Evolutionary conservation across 2,113 vertebrate species (phyloP).

Genomic region (Telmatochromis brichardi): DNA sequence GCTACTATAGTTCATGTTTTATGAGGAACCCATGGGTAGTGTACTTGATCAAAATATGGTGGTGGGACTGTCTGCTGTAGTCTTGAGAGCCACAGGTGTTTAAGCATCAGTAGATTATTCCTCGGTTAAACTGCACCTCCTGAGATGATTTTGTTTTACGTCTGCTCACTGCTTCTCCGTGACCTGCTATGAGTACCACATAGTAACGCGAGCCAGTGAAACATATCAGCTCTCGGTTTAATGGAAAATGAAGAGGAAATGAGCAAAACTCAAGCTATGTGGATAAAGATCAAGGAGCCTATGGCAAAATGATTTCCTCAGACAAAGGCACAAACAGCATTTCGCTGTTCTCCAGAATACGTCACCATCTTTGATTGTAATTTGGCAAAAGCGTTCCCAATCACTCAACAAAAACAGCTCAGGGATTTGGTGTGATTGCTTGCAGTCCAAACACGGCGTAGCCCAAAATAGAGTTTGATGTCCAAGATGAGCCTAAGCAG

Average conservation of each 20-base stretch:
- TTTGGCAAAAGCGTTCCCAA: constrained; percentile 49
- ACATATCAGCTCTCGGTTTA: neutral
- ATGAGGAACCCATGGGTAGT: neutral
- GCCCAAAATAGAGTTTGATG: constrained; percentile 27
- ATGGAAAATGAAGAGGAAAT: constrained; percentile 56
- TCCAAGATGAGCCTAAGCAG: constrained; percentile 22
- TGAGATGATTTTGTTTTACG: neutral
- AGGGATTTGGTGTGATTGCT: constrained; percentile 21
- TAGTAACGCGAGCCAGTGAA: constrained; percentile 1
- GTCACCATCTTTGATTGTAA: constrained; percentile 49
- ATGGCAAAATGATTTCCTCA: constrained; percentile 32
- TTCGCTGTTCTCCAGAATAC: constrained; percentile 28
- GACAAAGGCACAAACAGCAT: constrained; percentile 20
- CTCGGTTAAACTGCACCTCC: neutral
- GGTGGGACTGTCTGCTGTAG: neutral
- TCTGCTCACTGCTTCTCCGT: constrained; percentile 5
- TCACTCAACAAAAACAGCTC: constrained; percentile 29
- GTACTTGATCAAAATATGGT: neutral
- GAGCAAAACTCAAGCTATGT: constrained; percentile 48
- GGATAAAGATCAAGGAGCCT: constrained; percentile 40
- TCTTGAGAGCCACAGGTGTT: constrained; percentile 31
- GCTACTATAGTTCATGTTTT: neutral
- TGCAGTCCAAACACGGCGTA: neutral
- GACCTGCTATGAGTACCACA: constrained; percentile 11
- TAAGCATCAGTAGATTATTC: neutral